A percentile compares a stretch with the other conserved stretches of the same genome.
Conservation (phyloP, 2,797 vertebrate genomes). For the Gastrophryne carolinensis region DNA sequence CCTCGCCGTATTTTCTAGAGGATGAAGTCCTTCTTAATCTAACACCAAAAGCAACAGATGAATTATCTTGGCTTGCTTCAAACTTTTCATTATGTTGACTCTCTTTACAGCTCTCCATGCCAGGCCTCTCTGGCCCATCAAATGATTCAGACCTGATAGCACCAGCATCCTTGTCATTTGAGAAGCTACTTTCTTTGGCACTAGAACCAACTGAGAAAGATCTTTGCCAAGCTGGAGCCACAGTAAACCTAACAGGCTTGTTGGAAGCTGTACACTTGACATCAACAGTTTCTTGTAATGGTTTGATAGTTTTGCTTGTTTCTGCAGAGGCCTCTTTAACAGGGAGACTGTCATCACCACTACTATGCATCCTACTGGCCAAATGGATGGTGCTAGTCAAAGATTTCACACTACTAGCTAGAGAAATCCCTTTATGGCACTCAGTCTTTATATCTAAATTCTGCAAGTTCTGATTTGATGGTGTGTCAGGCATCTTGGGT, state of each 20-base stretch:
- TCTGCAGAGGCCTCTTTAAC: slow-evolving; percentile 28
- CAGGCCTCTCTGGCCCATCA: slow-evolving; percentile 50
- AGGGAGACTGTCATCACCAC: slow-evolving; percentile 20
- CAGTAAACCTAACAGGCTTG: slow-evolving; percentile 69
- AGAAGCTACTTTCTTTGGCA: slow-evolving; percentile 60
- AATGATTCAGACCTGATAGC: slow-evolving; percentile 54
- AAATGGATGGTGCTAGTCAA: slow-evolving; percentile 26
- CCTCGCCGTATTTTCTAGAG: slow-evolving; percentile 69
- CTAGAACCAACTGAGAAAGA: slow-evolving; percentile 61
- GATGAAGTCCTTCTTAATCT: slow-evolving; percentile 76
- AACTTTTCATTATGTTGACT: slow-evolving; percentile 35
- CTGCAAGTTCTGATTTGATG: not conserved
- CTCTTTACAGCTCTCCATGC: slow-evolving; percentile 48
- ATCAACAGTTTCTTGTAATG: slow-evolving; percentile 41
- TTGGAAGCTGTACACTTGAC: slow-evolving; percentile 51
- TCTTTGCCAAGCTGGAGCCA: slow-evolving; percentile 73
- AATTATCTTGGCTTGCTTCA: slow-evolving; percentile 32
- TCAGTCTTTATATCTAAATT: not conserved
- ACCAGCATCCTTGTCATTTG: slow-evolving; percentile 52
- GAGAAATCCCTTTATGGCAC: not conserved
- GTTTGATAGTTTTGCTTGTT: slow-evolving; percentile 33
- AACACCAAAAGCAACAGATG: slow-evolving; percentile 73
- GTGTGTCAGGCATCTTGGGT: not conserved
- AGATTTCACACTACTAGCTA: not conserved
- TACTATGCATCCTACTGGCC: not conserved